Evolutionary conservation across 2,888 invertebrate genomes (phyloP), one percentile per base, ranked within the genome.

Genomic region (Caenorhabditis macrosperma): DNA sequence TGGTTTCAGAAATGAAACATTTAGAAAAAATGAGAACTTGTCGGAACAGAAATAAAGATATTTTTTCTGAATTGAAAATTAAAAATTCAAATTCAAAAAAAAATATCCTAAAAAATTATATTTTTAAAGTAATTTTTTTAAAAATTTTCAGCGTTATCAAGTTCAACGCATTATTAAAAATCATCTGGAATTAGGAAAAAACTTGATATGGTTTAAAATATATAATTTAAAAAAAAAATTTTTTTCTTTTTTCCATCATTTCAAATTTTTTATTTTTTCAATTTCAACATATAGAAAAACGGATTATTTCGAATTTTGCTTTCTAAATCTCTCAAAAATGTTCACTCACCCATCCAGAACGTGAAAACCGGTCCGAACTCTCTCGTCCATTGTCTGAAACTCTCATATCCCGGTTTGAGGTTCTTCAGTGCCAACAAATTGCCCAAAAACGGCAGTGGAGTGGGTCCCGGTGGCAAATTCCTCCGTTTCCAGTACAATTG

Each of bases 401-500:
- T 54, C 15, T 74, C 59, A 50, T 79, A 75, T 24, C 79, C 79
- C 10, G 75, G 79, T 26, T 63, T 50, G 10, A 41, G 15, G 33
- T 28, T 54, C 7, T 55, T 35, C 38, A 79, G 33, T 1, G 50
- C 20, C 44, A 63, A 15, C 12, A 75, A 20, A 52, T 75, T 79
- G 2, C 79, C 79, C 15, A 79, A 15, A 9, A 79, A 33, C 4
- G 75, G 75, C 0, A 69, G 12, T 0, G 79, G 79, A 1, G 38
- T 55, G 0, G 79, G 79, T 30, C 75, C 81, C 22, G 82, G 78
- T 15, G 78, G 82, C 12, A 82, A 38, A 67, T 71, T 71, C 24
- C 81, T 33, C 48, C 79, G 15, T 30, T 80, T 80, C 79, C 79
- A 80, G 35, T 80, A 64, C 0, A 69, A 24, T 28, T 80, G 60